Conservation (phyloP, 2,888 invertebrate genomes). For the Catocala sponsa region DNA sequence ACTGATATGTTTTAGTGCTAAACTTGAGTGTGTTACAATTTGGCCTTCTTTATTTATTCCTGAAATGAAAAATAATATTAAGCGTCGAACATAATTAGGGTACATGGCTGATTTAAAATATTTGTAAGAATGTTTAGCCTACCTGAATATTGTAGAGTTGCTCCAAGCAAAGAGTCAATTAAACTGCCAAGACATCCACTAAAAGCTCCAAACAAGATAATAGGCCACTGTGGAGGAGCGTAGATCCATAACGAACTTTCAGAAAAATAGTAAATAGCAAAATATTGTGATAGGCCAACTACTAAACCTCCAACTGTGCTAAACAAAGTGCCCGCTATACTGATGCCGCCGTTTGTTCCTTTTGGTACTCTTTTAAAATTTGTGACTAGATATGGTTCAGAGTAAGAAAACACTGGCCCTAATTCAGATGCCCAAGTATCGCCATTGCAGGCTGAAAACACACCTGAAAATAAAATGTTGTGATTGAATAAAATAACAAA, state of each 20-base stretch:
- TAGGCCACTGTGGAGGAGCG: slow-evolving; percentile 93
- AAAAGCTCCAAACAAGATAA: slow-evolving; percentile 91
- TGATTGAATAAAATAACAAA: not conserved
- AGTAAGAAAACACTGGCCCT: slow-evolving; percentile 91
- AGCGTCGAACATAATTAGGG: too few relatives aligned
- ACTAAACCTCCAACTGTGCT: slow-evolving; percentile 90
- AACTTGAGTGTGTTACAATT: slow-evolving; percentile 92
- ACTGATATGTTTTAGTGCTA: slow-evolving; percentile 91
- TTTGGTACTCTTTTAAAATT: slow-evolving; percentile 92
- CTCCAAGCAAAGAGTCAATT: slow-evolving; percentile 95
- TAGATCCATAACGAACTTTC: slow-evolving; percentile 86
- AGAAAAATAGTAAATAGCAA: slow-evolving; percentile 89
- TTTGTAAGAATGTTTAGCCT: slow-evolving; percentile 25
- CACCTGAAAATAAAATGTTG: slow-evolving; percentile 78
- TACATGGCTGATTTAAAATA: too few relatives aligned
- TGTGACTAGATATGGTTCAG: slow-evolving; percentile 93
- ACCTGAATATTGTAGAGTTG: slow-evolving; percentile 96
- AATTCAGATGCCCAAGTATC: slow-evolving; percentile 98
- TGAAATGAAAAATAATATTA: slow-evolving; percentile 65
- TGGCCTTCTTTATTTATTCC: slow-evolving; percentile 91
- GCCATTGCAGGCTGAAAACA: slow-evolving; percentile 94
- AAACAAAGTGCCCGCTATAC: slow-evolving; percentile 88
- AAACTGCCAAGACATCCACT: slow-evolving; percentile 94
- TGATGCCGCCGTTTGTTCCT: slow-evolving; percentile 97
- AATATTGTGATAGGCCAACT: slow-evolving; percentile 92